Percentiles rank a stretch among this genome's conserved stretches.
Conservation (phyloP, 2,113 vertebrate species). For the Geothlypis trichas region DNA sequence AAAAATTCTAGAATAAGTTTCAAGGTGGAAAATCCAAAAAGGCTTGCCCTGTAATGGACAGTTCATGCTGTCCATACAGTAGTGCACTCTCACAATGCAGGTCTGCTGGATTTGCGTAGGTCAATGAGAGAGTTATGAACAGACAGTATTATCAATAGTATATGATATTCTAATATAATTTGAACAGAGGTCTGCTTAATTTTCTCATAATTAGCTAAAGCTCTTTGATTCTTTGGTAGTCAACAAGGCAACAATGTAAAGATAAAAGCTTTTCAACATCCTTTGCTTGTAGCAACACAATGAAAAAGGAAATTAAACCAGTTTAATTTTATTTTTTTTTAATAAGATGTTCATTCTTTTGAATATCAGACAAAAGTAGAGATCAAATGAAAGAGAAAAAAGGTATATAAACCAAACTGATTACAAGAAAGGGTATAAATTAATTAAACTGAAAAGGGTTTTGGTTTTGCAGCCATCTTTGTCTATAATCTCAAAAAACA, state of each 20-base stretch:
- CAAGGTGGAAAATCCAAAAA: neutral
- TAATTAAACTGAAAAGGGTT: neutral
- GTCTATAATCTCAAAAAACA: slow-evolving; percentile 22
- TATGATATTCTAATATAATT: neutral
- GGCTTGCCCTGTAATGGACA: neutral
- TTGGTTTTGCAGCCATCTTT: slow-evolving; percentile 3
- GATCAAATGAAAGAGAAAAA: neutral
- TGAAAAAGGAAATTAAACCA: neutral
- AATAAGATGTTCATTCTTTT: neutral
- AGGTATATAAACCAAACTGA: slow-evolving; percentile 3
- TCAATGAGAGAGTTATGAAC: neutral
- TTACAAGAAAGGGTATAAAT: neutral
- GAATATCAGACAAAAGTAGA: neutral
- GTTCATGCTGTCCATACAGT: neutral
- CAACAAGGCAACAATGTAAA: neutral
- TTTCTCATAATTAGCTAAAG: neutral
- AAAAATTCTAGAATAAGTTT: neutral
- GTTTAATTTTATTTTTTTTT: neutral
- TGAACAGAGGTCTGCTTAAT: neutral
- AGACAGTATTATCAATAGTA: neutral
- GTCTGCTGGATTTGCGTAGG: neutral
- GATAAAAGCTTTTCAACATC: neutral
- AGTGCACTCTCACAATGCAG: neutral
- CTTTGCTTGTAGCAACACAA: neutral
- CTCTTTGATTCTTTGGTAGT: neutral